These are phyloP conservation scores for Clepsis dumicolana DNA, from an alignment of 2,888 invertebrate genomes.

Conservation along the genomic window DNA sequence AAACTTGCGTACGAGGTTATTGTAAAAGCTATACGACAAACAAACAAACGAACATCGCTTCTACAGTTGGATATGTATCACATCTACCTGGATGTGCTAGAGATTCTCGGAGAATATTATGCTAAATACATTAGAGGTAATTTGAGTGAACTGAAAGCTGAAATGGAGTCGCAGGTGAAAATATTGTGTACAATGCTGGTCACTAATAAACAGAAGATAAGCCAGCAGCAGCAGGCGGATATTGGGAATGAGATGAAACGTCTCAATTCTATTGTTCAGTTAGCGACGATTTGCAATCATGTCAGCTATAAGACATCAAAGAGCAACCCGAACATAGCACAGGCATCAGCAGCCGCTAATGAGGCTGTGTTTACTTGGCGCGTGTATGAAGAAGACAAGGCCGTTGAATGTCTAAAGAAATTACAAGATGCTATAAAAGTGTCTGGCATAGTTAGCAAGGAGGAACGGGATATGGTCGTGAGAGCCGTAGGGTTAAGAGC, in stretches of 20 bases:
- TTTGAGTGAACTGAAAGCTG: slow-evolving; percentile 47
- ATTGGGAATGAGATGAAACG: slow-evolving; percentile 68
- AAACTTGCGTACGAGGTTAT: slow-evolving; percentile 46
- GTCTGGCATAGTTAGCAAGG: slow-evolving; percentile 53
- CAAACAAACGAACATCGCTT: slow-evolving; percentile 54
- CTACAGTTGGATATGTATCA: slow-evolving; percentile 63
- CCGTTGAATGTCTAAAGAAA: slow-evolving; percentile 52
- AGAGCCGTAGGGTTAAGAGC: slow-evolving; percentile 82
- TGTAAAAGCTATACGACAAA: slow-evolving; percentile 35
- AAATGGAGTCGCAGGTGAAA: slow-evolving; percentile 53
- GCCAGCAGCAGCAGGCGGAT: slow-evolving; percentile 72
- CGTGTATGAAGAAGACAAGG: slow-evolving; percentile 57
- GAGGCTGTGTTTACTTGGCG: slow-evolving; percentile 53
- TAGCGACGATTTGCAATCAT: slow-evolving; percentile 58
- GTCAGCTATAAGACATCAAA: slow-evolving; percentile 46
- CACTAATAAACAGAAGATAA: slow-evolving; percentile 63
- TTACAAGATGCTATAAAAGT: slow-evolving; percentile 59
- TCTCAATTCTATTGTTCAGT: slow-evolving; percentile 63
- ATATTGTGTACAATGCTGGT: slow-evolving; percentile 56
- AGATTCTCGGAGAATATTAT: slow-evolving; percentile 60
- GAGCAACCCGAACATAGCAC: slow-evolving; percentile 46
- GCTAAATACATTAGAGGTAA: slow-evolving; percentile 50
- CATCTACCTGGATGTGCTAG: slow-evolving; percentile 61
- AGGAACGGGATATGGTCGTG: slow-evolving; percentile 84
- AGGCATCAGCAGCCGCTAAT: slow-evolving; percentile 50